phyloP scores from a whole-genome alignment of 2,888 invertebrate species.

The Euzophera pinguis region DNA sequence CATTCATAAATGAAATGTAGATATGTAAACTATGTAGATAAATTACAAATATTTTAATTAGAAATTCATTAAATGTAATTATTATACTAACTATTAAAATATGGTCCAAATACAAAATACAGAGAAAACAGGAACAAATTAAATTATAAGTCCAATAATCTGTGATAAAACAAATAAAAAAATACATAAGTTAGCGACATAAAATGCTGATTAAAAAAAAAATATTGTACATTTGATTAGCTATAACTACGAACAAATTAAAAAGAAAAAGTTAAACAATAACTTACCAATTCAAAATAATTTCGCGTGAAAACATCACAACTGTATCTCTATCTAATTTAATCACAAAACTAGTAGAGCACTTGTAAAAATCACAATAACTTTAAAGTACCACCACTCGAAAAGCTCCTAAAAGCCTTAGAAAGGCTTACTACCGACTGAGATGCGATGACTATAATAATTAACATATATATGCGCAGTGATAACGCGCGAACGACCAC shows the following conservation, averaged over 20 bases:
- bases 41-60: too few relatives aligned
- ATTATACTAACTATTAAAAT: too few relatives aligned
- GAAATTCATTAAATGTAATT: too few relatives aligned
- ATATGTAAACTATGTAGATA: too few relatives aligned
- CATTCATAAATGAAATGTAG: too few relatives aligned
- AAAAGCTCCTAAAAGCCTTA: conserved; percentile 20
- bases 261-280: neutral
- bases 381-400: conserved; percentile 2
- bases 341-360: conserved; percentile 46
- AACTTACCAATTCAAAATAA: conserved; percentile 18
- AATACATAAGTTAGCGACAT: too few relatives aligned
- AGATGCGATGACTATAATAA: conserved; percentile 16
- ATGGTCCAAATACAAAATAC: too few relatives aligned
- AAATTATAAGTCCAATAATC: too few relatives aligned
- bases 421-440: conserved; percentile 26
- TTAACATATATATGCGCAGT: conserved; percentile 26
- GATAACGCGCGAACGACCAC: conserved; percentile 21
- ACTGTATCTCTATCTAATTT: conserved; percentile 40
- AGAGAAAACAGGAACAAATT: too few relatives aligned
- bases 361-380: conserved; percentile 18
- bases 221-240: too few relatives aligned
- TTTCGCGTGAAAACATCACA: conserved; percentile 13
- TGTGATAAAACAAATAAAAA: too few relatives aligned
- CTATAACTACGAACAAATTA: neutral
- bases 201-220: too few relatives aligned